Percentiles rank a stretch among this genome's conserved stretches.
Conservation (phyloP, 1,140 invertebrate species). For the Lordiphosa collinella region DNA sequence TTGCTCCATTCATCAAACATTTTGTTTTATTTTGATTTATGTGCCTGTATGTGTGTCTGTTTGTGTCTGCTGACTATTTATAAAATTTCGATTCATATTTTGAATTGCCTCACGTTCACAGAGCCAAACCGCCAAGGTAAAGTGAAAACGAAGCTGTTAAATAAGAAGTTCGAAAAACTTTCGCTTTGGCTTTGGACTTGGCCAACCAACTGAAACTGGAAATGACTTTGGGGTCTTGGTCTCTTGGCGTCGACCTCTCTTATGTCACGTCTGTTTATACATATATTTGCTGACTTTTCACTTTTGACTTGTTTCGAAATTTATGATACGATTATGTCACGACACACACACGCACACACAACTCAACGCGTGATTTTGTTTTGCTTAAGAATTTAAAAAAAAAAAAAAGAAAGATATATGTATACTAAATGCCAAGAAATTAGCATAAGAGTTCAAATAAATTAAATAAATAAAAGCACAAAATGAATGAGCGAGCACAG, state of each 20-base stretch:
- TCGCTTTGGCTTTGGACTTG: constrained; percentile 12
- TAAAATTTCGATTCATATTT: constrained; percentile 1
- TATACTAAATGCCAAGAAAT: constrained; percentile 9
- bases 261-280: constrained; percentile 18
- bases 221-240: constrained; percentile 9
- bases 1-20: no score
- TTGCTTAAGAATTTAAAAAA: background rate
- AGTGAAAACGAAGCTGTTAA: constrained; percentile 12
- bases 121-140: background rate
- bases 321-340: constrained; percentile 12
- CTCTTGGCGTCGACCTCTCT: constrained; percentile 1
- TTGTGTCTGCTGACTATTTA: no score
- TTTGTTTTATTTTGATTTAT: no score
- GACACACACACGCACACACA: background rate
- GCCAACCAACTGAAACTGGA: constrained; percentile 6
- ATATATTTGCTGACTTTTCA: constrained; percentile 35
- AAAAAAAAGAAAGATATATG: background rate
- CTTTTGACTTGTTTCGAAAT: constrained; percentile 14
- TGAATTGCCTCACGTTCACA: constrained; percentile 10
- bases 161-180: constrained; percentile 14
- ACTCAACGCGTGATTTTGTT: constrained; percentile 2
- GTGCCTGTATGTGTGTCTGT: no score
- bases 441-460: constrained; percentile 14
- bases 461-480: constrained; percentile 4
- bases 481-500: background rate